Percentiles rank a stretch among this genome's conserved stretches.
These are phyloP conservation scores for Neocrepidodera transversa DNA, from an alignment of 2,888 invertebrate genomes.

Conservation along the genomic window DNA sequence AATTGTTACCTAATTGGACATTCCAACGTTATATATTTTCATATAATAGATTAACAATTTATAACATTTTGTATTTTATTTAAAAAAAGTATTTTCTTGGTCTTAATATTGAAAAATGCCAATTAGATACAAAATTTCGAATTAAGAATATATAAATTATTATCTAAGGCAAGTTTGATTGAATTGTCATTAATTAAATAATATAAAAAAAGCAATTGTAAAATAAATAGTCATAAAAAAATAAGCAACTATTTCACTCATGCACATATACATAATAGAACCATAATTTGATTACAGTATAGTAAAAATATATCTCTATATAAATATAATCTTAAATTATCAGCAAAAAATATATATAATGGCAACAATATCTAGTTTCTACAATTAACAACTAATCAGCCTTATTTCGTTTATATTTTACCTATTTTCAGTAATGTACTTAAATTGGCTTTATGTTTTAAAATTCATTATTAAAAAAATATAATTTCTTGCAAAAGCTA, in stretches of 20 bases:
- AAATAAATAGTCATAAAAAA: background rate
- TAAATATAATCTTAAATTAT: conserved; percentile 19
- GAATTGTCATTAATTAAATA: no score
- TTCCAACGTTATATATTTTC: no score
- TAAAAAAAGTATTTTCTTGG: no score
- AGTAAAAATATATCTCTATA: conserved; percentile 18
- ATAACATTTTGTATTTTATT: no score
- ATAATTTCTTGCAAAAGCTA: no score
- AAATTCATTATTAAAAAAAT: no score
- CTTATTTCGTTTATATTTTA: conserved; percentile 12
- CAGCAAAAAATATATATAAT: conserved; percentile 21
- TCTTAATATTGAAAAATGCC: background rate
- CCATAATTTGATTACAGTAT: background rate
- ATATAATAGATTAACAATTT: no score
- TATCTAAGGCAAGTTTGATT: no score
- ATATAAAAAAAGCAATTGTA: background rate
- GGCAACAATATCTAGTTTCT: conserved; percentile 15
- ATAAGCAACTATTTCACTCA: background rate
- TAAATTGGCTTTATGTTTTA: no score
- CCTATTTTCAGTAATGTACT: no score
- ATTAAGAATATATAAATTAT: background rate
- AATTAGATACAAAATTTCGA: background rate
- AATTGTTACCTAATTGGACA: no score
- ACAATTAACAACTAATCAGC: conserved; percentile 17
- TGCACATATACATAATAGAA: conserved; percentile 9